Evolutionary conservation across 2,113 vertebrate species (phyloP).

Genomic region (Pangasianodon gigas): DNA sequence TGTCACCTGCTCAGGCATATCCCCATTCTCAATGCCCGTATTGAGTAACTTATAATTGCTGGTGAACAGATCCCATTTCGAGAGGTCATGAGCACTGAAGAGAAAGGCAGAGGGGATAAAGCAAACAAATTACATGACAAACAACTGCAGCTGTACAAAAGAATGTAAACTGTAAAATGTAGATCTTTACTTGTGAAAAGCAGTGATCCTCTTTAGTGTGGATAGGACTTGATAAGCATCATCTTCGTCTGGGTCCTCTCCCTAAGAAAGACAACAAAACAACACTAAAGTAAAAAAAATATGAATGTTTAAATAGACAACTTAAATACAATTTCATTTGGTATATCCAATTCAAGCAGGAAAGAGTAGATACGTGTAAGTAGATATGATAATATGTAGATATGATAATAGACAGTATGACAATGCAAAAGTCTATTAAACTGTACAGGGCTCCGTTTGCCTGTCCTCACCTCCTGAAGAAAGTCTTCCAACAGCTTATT

Average conservation of each 20-base stretch:
- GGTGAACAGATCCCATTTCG: constrained; percentile 97
- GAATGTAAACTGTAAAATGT: background rate
- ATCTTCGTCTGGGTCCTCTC: constrained; percentile 97
- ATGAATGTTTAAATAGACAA: background rate
- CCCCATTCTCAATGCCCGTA: constrained; percentile 98
- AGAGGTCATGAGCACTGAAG: constrained; percentile 93
- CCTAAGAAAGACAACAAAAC: constrained; percentile 66
- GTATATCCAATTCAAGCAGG: background rate
- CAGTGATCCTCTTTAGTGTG: constrained; percentile 97
- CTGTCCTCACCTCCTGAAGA: constrained; percentile 89
- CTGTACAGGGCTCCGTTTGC: background rate
- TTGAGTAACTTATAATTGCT: constrained; percentile 98
- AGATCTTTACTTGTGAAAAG: constrained; percentile 92
- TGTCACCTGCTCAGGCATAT: constrained; percentile 96
- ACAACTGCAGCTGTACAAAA: background rate
- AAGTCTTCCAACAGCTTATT: constrained; percentile 97
- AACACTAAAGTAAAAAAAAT: background rate
- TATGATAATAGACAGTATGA: background rate
- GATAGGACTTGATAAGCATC: constrained; percentile 97
- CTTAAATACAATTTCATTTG: background rate
- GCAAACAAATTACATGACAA: background rate
- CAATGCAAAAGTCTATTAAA: background rate
- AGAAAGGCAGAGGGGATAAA: constrained; percentile 6
- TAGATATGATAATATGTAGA: background rate
- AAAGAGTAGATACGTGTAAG: background rate